These are phyloP conservation scores for Dendronephthya gigantea DNA, from an alignment of 64 coral and sea anemone species.

Conservation along the genomic window DNA sequence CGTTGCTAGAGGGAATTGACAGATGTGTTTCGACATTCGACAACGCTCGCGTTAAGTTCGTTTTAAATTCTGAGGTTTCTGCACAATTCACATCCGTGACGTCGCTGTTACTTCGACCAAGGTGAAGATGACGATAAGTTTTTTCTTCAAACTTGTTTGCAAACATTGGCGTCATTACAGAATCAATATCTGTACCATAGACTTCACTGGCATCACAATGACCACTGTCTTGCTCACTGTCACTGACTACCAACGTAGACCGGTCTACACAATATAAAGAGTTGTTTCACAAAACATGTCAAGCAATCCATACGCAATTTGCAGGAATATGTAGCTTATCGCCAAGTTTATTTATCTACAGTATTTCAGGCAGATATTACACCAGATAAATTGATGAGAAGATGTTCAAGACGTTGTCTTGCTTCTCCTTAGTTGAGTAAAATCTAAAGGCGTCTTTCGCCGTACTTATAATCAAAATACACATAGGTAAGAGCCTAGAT, in stretches of 20 bases:
- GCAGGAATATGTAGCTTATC: too few species aligned
- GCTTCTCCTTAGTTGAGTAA: too few species aligned
- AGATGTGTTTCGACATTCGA: constrained; percentile 1
- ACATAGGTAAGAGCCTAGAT: too few species aligned
- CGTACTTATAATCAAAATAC: too few species aligned
- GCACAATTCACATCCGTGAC: not conserved
- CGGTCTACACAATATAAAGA: not conserved
- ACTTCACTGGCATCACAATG: constrained; percentile 51
- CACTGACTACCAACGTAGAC: constrained; percentile 32
- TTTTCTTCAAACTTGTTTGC: not conserved
- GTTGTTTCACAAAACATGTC: not conserved
- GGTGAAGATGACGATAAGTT: not conserved
- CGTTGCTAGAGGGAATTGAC: not conserved
- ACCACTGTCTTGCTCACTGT: constrained; percentile 70
- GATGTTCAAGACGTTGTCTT: too few species aligned
- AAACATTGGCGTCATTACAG: constrained; percentile 48
- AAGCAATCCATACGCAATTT: too few species aligned
- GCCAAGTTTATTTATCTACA: too few species aligned
- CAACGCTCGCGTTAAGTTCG: not conserved
- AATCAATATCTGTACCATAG: constrained; percentile 66
- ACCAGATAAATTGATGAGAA: too few species aligned
- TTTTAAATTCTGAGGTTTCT: not conserved
- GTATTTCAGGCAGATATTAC: too few species aligned
- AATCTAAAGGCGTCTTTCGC: too few species aligned
- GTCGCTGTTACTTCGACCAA: not conserved